Evolutionary conservation across 2,113 vertebrate genomes (phyloP).

Genomic region (Mormyrus iriodes): DNA sequence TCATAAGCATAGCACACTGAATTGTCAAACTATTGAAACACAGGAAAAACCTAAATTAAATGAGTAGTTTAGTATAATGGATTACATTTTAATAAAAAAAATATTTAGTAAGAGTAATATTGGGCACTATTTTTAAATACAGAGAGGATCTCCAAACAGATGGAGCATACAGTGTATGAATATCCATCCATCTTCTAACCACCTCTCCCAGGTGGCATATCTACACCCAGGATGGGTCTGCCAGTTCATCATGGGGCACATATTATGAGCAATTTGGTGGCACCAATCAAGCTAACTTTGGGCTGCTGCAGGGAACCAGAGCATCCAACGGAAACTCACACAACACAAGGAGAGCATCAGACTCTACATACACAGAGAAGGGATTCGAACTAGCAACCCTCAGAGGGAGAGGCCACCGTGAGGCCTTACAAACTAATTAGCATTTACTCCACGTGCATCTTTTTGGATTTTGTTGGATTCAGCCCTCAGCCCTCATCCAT

Average conservation of each 20-base stretch:
- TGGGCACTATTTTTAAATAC: too few relatives aligned
- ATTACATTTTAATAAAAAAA: background rate
- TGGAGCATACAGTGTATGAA: too few relatives aligned
- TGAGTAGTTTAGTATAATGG: background rate
- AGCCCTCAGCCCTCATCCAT: background rate
- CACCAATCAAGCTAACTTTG: background rate
- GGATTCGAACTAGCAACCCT: background rate
- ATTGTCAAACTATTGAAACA: background rate
- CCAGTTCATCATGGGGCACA: background rate
- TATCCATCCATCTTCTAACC: too few relatives aligned
- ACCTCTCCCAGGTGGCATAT: too few relatives aligned
- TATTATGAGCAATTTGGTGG: background rate
- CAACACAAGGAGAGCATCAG: background rate
- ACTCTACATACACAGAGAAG: background rate
- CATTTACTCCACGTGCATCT: background rate
- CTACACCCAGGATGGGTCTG: too few relatives aligned
- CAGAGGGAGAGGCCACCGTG: background rate
- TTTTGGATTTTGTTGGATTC: background rate
- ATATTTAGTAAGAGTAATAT: too few relatives aligned
- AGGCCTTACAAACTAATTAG: background rate
- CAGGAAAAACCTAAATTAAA: background rate
- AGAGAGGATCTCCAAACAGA: too few relatives aligned
- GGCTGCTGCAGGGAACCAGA: background rate
- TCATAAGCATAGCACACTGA: background rate
- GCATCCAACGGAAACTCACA: background rate